Evolutionary conservation across 2,797 vertebrate genomes (phyloP).

Genomic region (Chiloscyllium punctatum): DNA sequence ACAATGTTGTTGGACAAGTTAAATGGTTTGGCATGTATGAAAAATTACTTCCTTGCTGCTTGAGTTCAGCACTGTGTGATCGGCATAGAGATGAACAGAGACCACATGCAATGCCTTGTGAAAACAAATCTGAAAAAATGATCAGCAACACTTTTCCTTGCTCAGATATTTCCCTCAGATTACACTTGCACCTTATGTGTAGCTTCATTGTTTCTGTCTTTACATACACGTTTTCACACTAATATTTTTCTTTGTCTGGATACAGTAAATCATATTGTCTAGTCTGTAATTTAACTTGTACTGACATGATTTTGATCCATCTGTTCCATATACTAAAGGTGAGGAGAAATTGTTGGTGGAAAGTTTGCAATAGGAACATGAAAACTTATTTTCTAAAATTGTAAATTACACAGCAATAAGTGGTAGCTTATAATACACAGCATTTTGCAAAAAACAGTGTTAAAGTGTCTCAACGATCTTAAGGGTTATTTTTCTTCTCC

Average conservation of each 20-base stretch:
- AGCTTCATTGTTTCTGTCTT: background rate
- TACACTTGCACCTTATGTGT: background rate
- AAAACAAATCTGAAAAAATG: background rate
- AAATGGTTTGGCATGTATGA: background rate
- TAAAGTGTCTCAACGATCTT: background rate
- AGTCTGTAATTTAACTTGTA: background rate
- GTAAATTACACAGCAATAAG: background rate
- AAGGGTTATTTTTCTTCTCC: background rate
- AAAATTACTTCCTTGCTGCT: background rate
- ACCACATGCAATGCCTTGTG: background rate
- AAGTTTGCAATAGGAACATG: background rate
- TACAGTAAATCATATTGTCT: background rate
- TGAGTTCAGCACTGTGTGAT: background rate
- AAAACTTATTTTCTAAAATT: background rate
- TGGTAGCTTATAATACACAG: background rate
- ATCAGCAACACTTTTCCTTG: background rate
- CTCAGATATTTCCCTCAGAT: background rate
- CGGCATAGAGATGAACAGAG: background rate
- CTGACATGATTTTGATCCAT: background rate
- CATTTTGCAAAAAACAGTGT: background rate
- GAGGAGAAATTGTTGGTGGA: background rate
- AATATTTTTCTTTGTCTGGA: background rate
- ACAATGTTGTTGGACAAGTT: background rate
- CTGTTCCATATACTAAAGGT: background rate
- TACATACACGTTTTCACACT: background rate